Evolutionary conservation across 1,140 invertebrate genomes (phyloP).

Genomic region (Atta cephalotes): DNA sequence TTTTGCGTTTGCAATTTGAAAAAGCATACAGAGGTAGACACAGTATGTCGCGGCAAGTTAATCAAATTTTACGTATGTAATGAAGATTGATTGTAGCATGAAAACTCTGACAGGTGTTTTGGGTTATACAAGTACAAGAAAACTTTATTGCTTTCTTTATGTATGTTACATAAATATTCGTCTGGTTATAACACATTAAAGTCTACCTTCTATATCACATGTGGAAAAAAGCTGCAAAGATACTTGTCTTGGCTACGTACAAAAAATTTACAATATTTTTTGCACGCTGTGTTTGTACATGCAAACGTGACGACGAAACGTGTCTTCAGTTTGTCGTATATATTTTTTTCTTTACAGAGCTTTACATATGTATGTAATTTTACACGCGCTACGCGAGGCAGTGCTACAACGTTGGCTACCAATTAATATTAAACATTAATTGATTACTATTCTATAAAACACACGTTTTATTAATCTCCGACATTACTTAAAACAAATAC

Average conservation of each 20-base stretch:
- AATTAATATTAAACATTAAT: conserved; percentile 59
- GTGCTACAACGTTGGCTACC: conserved; percentile 31
- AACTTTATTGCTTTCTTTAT: conserved; percentile 39
- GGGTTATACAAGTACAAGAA: conserved; percentile 28
- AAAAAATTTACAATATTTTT: conserved; percentile 51
- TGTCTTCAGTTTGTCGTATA: conserved; percentile 9
- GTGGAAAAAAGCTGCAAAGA: conserved; percentile 69
- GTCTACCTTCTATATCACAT: conserved; percentile 73
- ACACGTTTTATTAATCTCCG: conserved; percentile 38
- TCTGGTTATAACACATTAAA: conserved; percentile 55
- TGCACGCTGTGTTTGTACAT: conserved; percentile 28
- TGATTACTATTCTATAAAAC: conserved; percentile 54
- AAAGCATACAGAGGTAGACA: neutral
- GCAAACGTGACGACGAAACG: conserved; percentile 34
- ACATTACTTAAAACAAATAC: conserved; percentile 32
- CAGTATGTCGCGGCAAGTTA: conserved; percentile 25
- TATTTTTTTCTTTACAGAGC: conserved; percentile 48
- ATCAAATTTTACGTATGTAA: conserved; percentile 41
- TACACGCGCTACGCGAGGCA: conserved; percentile 41
- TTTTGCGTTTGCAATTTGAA: neutral
- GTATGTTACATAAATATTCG: conserved; percentile 66
- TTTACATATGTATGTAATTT: conserved; percentile 60
- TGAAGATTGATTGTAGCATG: conserved; percentile 15
- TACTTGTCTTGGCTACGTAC: conserved; percentile 60
- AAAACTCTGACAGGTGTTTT: conserved; percentile 15